Conservation (phyloP, 2,888 invertebrate genomes). For the Philonicus albiceps region DNA sequence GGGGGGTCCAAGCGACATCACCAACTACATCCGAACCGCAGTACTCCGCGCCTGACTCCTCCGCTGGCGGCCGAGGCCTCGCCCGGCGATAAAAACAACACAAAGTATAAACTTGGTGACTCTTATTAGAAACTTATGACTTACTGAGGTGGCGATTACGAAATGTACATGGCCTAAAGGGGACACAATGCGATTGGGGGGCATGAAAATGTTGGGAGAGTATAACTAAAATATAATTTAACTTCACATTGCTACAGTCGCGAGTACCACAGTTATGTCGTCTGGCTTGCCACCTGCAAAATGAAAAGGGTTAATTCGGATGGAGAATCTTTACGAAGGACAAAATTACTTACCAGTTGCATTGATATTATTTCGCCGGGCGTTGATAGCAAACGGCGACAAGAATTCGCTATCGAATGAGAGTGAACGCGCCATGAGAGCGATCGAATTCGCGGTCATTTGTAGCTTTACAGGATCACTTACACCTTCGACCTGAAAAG, state of each 20-base stretch:
- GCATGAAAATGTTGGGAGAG: background rate
- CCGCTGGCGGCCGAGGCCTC: background rate
- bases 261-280: slow-evolving; percentile 96
- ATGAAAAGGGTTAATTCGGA: background rate
- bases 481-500: slow-evolving; percentile 69
- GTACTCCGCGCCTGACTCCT: background rate
- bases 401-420: slow-evolving; percentile 94
- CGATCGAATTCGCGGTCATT: slow-evolving; percentile 92
- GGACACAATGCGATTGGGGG: background rate
- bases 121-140: background rate
- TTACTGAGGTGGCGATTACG: background rate
- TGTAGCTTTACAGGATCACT: slow-evolving; percentile 80
- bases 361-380: slow-evolving; percentile 90
- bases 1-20: background rate
- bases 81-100: background rate
- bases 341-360: slow-evolving; percentile 75
- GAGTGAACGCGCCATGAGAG: slow-evolving; percentile 92
- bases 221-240: slow-evolving; percentile 34
- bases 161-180: background rate
- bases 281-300: slow-evolving; percentile 94
- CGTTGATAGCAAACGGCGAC: slow-evolving; percentile 95
- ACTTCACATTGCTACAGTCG: slow-evolving; percentile 81
- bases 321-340: background rate
- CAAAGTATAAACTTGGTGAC: slow-evolving; percentile 1
- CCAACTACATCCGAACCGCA: background rate